Base-by-base conservation (phyloP, 2,797 vertebrate species). In the Helicolenus hilgendorfi region DNA sequence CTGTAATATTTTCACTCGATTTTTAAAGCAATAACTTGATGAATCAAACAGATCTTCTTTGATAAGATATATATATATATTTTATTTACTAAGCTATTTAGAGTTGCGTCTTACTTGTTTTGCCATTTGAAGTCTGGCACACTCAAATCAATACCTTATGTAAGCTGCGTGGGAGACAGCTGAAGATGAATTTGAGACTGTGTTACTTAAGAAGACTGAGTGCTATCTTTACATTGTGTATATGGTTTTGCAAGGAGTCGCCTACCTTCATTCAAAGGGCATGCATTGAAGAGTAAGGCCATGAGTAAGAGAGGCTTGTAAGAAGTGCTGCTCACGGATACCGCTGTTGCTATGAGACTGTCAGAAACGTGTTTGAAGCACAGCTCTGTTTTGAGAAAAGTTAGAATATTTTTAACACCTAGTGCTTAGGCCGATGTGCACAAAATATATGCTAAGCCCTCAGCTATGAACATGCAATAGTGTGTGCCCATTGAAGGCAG, bases 341-440 rank as follows among this genome's bases (percentile, higher is more conserved):
- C 72, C 6, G 38, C 90, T 88, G 95, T 95, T 96, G 95, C 96
- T 94, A 96, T 90, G 94, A 95, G 89, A 96, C 95, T 85, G 85
- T 84, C 15, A 24, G 70, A 88, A 86, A 82, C 0, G 2, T 69
- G 70, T 91, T 94, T 86, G 82, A 92, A 89, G 78, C 77, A 67
- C 80, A 62, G 76, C 83, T 83, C 82, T 59, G 77, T 87, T 91
- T 72, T 85, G 70, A 84, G 79, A 26, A 93, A 93, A 92, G 83
- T 91, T 88, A 0, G 73, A 92, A 84, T 85, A 92, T 93, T 84
- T 90, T 88, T 88, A 90, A 92, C 82, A 89, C 77, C 87, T 68
- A 86, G 71, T 81, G 76, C 88, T 81, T 4, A 35, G 69, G 79
- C 59, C 9, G 8, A 53, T 49, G 62, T 68, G 65, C 22, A 24